Conservation (phyloP, 2,888 invertebrate species). For the Calephelis perditalis region DNA sequence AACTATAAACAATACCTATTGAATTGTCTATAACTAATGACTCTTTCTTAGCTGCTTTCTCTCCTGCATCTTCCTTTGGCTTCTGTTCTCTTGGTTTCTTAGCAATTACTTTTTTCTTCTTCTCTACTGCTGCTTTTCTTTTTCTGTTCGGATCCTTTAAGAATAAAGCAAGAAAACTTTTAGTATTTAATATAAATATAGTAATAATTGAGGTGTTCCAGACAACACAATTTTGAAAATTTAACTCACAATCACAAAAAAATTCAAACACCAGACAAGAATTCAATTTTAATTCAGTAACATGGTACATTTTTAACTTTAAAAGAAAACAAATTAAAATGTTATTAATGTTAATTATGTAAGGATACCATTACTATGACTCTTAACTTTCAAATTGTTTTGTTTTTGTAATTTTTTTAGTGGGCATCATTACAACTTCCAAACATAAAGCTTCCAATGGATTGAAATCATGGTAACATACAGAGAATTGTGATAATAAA, state of each 20-base stretch:
- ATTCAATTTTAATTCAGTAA: too few species aligned
- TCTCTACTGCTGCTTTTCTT: constrained; percentile 43
- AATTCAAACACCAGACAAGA: too few species aligned
- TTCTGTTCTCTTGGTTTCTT: constrained; percentile 55
- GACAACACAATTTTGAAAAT: too few species aligned
- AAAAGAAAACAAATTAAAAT: background rate
- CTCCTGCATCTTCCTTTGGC: constrained; percentile 40
- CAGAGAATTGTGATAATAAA: too few species aligned
- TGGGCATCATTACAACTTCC: too few species aligned
- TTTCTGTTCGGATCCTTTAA: constrained; percentile 62
- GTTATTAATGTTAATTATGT: background rate
- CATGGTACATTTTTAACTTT: too few species aligned
- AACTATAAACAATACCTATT: constrained; percentile 41
- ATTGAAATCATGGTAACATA: too few species aligned
- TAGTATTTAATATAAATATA: too few species aligned
- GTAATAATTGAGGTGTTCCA: too few species aligned
- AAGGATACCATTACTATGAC: background rate
- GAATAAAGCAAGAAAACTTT: constrained; percentile 3
- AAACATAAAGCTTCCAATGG: too few species aligned
- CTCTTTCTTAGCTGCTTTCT: constrained; percentile 36
- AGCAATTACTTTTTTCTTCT: constrained; percentile 42
- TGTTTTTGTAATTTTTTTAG: background rate
- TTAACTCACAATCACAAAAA: too few species aligned
- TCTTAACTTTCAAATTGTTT: too few species aligned
- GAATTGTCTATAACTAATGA: constrained; percentile 44